Evolutionary conservation across 2,113 vertebrate genomes (phyloP), one percentile per base, ranked within the genome.

Genomic region (Porphyrio hochstetteri): DNA sequence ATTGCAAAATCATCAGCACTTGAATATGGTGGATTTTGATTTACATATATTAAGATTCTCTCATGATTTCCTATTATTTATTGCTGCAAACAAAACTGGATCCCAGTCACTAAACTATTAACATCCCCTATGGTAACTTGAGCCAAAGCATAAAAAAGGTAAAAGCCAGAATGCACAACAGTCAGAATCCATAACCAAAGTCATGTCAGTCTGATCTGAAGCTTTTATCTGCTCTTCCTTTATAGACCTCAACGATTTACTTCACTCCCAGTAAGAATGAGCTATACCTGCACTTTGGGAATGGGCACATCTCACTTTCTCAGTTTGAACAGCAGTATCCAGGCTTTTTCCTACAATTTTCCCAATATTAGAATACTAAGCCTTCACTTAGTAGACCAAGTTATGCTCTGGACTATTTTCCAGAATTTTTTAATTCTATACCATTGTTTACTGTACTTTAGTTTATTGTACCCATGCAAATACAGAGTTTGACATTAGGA

Each of bases 1-100:
- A 93, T 93, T 87, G 91, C 86, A 95, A 91, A 96, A 94, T 94
- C 94, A 95, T 93, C 93, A 93, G 70, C 44, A 69, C 89, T 94
- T 95, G 89, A 84, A 91, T 68, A 21, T 44, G 79, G 78, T 92
- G 77, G 70, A 46, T 93, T 95, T 89, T 64, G 77, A 93, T 92
- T 93, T 92, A 86, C 80, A 96, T 95, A 60, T 31, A 79, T 92
- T 92, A 92, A 84, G 65, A 84, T 91, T 87, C 77, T 92, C 61
- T 79, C 55, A 61, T 69, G 16, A 93, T 76, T 95, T 89, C 61
- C 67, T 82, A 85, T 93, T 82, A 95, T 93, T 94, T 92, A 93
- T 91, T 91, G 86, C 70, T 95, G 74, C 68, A 93, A 95, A 86
- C 61, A 95, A 91, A 86, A 76, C 7, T 69, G 75, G 70, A 86